Base-by-base conservation (phyloP, 2,797 vertebrate genomes). In the Taeniopygia guttata region DNA sequence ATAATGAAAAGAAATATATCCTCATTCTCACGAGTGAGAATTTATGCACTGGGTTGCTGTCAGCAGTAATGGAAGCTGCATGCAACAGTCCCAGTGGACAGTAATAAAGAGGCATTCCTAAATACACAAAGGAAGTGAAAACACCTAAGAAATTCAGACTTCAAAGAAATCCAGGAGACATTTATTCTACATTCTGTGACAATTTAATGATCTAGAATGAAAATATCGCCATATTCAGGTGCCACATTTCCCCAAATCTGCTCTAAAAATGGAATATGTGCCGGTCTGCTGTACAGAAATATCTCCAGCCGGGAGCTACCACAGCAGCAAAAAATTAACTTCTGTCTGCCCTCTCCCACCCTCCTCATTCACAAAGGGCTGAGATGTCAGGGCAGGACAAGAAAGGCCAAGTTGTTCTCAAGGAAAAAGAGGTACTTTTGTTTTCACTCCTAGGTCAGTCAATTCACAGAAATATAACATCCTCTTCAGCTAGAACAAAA, bases 251-350 rank as follows among this genome's bases (percentile, higher is more conserved):
- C 36, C 48, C 26, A 48, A 3, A 62, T 55, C 56, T 34, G 17
- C 42, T 62, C 34, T 54, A 4, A 42, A 55, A 86, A 62, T 34
- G 34, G 14, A n/a, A 1, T 13, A 19, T 11, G 6, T 26, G 25
- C 17, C 0, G 0, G 25, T 26, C 48, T 62, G 21, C 48, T 30
- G 4, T 26, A 54, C 9, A 42, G 42, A 34, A 55, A 54, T 30
- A 5, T 54, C 36, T 73, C 20, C 7, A 49, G 16, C 7, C 10
- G 48, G 27, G 21, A 51, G 10, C 30, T 55, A 76, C 5, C 5
- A 49, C 48, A 48, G 9, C 25, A 64, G 12, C 4, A 73, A 66
- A 81, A 81, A 63, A 34, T 16, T 34, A n/a, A 43, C 12, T 49
- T 59, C 10, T 38, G 13, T 30, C 25, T 70, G 30, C 18, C 12